Conservation (phyloP, 2,113 vertebrate genomes). For the Lathamus discolor region DNA sequence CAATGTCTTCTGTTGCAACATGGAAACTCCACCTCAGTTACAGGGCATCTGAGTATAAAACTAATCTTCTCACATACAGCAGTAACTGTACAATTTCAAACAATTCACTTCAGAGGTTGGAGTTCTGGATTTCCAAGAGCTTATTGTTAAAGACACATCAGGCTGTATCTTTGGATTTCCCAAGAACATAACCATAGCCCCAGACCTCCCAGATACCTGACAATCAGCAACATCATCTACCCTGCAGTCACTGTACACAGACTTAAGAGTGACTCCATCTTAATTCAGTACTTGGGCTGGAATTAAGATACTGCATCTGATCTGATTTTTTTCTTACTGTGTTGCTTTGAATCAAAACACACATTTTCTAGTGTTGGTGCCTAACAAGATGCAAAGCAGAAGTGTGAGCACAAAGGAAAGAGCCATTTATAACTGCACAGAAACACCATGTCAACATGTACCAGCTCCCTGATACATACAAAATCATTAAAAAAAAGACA, state of each 20-base stretch:
- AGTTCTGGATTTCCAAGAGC: not conserved
- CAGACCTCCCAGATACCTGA: not conserved
- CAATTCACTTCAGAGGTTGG: not conserved
- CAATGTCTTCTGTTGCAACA: not conserved
- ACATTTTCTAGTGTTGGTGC: slow-evolving; percentile 4
- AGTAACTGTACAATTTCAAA: not conserved
- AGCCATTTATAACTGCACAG: not conserved
- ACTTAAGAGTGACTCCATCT: not conserved
- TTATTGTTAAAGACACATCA: not conserved
- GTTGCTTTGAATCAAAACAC: slow-evolving; percentile 27
- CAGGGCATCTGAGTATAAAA: not conserved
- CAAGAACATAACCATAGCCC: not conserved
- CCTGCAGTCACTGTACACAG: not conserved
- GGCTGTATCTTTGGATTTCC: not conserved
- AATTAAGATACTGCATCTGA: not conserved
- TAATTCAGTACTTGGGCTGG: not conserved
- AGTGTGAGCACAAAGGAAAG: slow-evolving; percentile 5
- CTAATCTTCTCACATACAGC: not conserved
- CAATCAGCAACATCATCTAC: not conserved
- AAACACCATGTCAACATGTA: not conserved
- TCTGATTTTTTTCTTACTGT: not conserved
- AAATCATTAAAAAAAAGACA: not conserved
- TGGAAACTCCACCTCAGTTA: not conserved
- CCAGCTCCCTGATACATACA: not conserved
- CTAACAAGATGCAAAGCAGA: slow-evolving; percentile 11